phyloP scores from a whole-genome alignment of 2,113 vertebrate species.

The Motacilla tschutschensis region DNA sequence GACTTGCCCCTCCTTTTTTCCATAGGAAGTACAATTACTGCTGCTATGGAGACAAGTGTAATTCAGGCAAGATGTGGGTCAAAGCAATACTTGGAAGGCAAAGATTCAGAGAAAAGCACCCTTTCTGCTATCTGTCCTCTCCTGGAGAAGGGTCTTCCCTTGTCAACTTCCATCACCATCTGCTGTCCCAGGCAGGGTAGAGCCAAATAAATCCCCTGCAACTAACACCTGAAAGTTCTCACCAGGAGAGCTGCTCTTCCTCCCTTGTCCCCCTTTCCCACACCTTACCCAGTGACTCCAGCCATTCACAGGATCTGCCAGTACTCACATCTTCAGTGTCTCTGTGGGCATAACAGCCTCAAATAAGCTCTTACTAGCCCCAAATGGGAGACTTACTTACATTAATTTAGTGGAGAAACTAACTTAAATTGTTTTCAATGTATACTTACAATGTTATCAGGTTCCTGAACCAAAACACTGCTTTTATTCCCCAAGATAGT shows the following conservation, averaged over 20 bases:
- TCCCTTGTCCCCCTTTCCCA: background rate
- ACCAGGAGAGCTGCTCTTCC: background rate
- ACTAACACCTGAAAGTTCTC: background rate
- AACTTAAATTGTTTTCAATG: background rate
- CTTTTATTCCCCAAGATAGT: background rate
- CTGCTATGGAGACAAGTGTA: slow-evolving; percentile 54
- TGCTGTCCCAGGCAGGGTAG: background rate
- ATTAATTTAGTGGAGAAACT: background rate
- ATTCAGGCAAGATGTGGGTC: slow-evolving; percentile 55
- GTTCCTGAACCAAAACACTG: background rate
- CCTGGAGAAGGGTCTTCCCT: background rate
- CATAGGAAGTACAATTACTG: slow-evolving; percentile 30
- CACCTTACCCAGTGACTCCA: slow-evolving; percentile 20
- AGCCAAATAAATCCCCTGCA: background rate
- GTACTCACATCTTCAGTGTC: background rate
- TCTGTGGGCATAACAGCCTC: background rate
- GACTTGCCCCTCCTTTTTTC: slow-evolving; percentile 28
- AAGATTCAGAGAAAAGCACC: background rate
- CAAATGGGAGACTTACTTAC: background rate
- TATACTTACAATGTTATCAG: background rate
- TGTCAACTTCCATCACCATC: background rate
- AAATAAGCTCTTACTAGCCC: background rate
- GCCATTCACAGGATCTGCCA: background rate
- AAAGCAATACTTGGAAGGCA: background rate
- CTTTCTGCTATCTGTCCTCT: background rate